These are phyloP conservation scores for Cerceris rybyensis DNA, from an alignment of 2,888 invertebrate genomes.

Conservation along the genomic window DNA sequence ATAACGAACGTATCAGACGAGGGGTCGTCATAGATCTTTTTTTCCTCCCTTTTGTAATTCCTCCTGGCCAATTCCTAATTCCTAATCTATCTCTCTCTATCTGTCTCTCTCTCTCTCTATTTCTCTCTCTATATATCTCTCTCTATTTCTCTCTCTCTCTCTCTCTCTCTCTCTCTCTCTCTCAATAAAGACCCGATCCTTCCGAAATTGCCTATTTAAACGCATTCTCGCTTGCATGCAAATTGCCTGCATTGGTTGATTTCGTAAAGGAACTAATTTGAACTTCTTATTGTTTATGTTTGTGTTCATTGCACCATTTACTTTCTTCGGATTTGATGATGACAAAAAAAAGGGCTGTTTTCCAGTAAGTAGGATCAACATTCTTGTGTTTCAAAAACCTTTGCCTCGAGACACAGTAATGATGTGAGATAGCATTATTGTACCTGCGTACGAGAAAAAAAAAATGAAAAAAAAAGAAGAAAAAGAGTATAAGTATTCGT, in stretches of 20 bases:
- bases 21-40: constrained; percentile 79
- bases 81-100: constrained; percentile 22
- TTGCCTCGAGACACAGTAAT: constrained; percentile 65
- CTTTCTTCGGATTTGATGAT: constrained; percentile 85
- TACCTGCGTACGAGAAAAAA: constrained; percentile 52
- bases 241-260: constrained; percentile 81
- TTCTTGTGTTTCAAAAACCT: constrained; percentile 70
- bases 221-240: constrained; percentile 81
- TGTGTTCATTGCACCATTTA: constrained; percentile 84
- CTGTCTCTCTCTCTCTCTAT: constrained; percentile 20
- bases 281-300: constrained; percentile 88
- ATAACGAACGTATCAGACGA: constrained; percentile 72
- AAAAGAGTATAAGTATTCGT: constrained; percentile 49
- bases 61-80: constrained; percentile 21
- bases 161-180: constrained; percentile 40
- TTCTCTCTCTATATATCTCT: constrained; percentile 20
- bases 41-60: constrained; percentile 69
- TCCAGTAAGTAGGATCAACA: constrained; percentile 87
- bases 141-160: constrained; percentile 13
- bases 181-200: constrained; percentile 47
- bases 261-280: constrained; percentile 83
- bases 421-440: constrained; percentile 54
- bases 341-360: constrained; percentile 86
- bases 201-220: constrained; percentile 75
- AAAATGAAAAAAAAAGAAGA: constrained; percentile 30